These are phyloP conservation scores for Cryptocephalus primarius DNA, from an alignment of 2,888 invertebrate species.

Conservation along the genomic window DNA sequence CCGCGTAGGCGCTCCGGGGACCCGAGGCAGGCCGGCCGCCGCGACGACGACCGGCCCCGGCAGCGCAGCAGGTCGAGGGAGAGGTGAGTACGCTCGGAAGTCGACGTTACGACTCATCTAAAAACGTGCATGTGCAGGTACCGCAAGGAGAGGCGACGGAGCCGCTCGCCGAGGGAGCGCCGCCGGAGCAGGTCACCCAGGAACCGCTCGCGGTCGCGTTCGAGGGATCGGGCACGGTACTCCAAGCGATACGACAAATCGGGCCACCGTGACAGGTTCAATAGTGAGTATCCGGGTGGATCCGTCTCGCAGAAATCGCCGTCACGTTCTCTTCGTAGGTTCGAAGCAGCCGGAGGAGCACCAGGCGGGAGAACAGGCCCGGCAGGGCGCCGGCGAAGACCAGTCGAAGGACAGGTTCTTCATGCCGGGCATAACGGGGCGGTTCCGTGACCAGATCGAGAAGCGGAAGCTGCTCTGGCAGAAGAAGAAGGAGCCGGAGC, in stretches of 20 bases:
- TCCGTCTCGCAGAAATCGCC: no score
- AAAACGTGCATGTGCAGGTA: slow-evolving; percentile 6
- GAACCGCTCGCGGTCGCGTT: slow-evolving; percentile 23
- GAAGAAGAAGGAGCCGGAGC: slow-evolving; percentile 42
- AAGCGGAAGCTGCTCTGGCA: slow-evolving; percentile 89
- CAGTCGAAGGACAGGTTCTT: slow-evolving; percentile 24
- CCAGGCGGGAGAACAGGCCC: neutral
- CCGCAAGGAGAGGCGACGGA: slow-evolving; percentile 16
- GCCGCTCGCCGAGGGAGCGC: slow-evolving; percentile 18
- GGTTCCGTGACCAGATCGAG: slow-evolving; percentile 81
- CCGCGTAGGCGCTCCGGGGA: no score
- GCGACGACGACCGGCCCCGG: no score
- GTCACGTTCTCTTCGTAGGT: neutral
- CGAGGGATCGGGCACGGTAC: slow-evolving; percentile 11
- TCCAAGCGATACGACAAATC: slow-evolving; percentile 35
- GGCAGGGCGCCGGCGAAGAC: neutral
- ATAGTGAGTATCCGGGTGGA: neutral
- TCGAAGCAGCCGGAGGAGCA: no score
- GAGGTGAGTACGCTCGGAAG: no score
- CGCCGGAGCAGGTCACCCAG: slow-evolving; percentile 26
- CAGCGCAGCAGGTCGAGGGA: no score
- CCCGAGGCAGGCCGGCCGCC: no score
- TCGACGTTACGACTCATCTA: no score
- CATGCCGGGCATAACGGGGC: slow-evolving; percentile 42
- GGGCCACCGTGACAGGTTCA: slow-evolving; percentile 17